These are phyloP conservation scores for Sander vitreus DNA, from an alignment of 2,113 vertebrate species.

Conservation along the genomic window DNA sequence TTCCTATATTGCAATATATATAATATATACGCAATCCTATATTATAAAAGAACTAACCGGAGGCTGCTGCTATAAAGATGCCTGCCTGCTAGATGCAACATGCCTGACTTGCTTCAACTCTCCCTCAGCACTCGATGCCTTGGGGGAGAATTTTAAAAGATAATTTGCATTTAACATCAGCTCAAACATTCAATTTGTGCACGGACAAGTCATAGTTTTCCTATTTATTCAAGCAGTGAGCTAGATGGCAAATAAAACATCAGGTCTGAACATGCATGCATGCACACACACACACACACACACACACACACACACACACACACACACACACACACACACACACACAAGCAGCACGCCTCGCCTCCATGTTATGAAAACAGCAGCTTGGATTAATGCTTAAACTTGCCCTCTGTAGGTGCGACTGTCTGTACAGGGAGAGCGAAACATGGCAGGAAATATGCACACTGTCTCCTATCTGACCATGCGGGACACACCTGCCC, in stretches of 20 bases:
- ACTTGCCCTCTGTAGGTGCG: conserved; percentile 26
- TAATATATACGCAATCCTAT: not conserved
- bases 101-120: conserved; percentile 30
- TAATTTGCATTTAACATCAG: not conserved
- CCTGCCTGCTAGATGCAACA: conserved; percentile 56
- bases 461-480: conserved; percentile 22
- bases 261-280: not conserved
- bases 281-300: not conserved
- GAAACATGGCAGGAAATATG: conserved; percentile 15
- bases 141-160: not conserved
- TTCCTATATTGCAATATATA: too few species aligned
- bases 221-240: conserved; percentile 5
- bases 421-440: not conserved
- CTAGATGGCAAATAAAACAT: conserved; percentile 3
- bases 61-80: conserved; percentile 30
- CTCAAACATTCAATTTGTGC: conserved; percentile 2
- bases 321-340: conserved; percentile 15
- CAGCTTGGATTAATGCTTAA: conserved; percentile 54
- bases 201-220: not conserved
- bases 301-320: not conserved
- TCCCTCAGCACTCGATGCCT: not conserved
- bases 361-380: conserved; percentile 57
- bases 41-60: conserved; percentile 21
- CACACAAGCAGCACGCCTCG: not conserved
- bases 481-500: not conserved